Evolutionary conservation across 2,113 vertebrate genomes (phyloP), one percentile per base, ranked within the genome.

Genomic region (Meleagris gallopavo): DNA sequence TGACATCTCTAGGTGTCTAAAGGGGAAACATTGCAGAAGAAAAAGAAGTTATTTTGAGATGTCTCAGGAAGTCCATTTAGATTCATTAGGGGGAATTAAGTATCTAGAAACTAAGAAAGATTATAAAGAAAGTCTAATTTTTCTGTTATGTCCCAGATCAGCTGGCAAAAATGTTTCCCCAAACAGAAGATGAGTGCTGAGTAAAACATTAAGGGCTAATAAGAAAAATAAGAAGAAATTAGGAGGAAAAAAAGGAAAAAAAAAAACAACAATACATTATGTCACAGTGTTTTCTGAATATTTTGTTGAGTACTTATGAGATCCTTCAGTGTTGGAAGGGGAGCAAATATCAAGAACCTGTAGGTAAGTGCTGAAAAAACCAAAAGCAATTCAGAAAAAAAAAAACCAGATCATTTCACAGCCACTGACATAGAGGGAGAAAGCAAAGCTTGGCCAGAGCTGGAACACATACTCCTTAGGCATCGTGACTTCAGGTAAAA

Each of bases 401-500:
- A 61, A 36, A 10, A 22, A 20, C 24, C 43, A 66, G 66, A 45
- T 78, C 29, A 34, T 69, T 62, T 94, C 46, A 65, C 76, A 81
- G 69, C 22, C 46, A 38, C 19, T 74, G 71, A 92, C n/a, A 62
- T 6, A 65, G 36, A 71, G 27, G 69, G 9, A 45, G 24, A 40
- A 27, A 89, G 61, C 0, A 2, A 88, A 45, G 21, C 46, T 50
- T 86, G 76, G 22, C 29, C 24, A 40, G 46, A 58, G 5, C 41
- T 75, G 81, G 32, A 25, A 7, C 71, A 43, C 30, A 55, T 17
- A 5, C 24, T 67, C 10, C 21, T 41, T 46, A 80, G 34, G 65
- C 52, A 65, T 94, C 65, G 62, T 91, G 88, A 66, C 46, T 75
- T 30, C 43, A 54, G 57, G n/a, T 81, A 89, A 88, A 75, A 73